Base-by-base conservation (phyloP, 2,888 invertebrate genomes). In the Stenchaetothrips biformis region DNA sequence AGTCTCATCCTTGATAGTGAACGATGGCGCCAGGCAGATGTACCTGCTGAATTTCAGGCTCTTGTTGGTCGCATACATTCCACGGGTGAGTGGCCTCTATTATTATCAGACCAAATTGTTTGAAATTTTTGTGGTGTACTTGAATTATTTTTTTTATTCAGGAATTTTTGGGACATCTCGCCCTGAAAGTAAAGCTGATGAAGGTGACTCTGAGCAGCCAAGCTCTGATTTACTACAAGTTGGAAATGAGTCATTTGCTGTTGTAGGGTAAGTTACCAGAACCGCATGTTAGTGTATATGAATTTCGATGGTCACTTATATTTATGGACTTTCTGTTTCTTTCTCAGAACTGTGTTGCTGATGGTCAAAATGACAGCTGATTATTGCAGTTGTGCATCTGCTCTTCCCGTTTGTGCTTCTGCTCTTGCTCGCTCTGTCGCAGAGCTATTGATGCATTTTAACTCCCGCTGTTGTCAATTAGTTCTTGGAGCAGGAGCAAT, bases 401-500 rank as follows among this genome's bases (percentile, higher is more conserved):
- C 85, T 37, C 83, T 84, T 47, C 82, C 83, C 13, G 80, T 84
- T 21, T 83, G 95, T 80, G 92, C 95, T 27, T 92, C 93, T 81
- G 93, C 94, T 83, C 90, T 97, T 82, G 92, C 96, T 74, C 91
- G 94, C 82, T 92, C 96, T 86, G 91, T 97, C 84, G 91, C 95
- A n/a, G 98, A 98, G 86, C 88, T 98, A 80, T 88, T 97, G 83
- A 91, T 95, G 85, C 92, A 94, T 84, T 96, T 95, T 85, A 96
- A 96, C 88, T 95, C 95, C 7, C 90, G 94, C 81, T 94, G 94
- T 84, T 98, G 96, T 87, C 98, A 98, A 86, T 89, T 99, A 84
- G 95, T 99, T 80, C 89, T 99, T 80, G 99, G 98, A 77, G 99
- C 98, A 74, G 98, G 98, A 77, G 99, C 99, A 8, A 91, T 99